Percentiles rank a stretch among this genome's conserved stretches.
Conservation (phyloP, 2,888 invertebrate species). For the Carterocephalus palaemon region DNA sequence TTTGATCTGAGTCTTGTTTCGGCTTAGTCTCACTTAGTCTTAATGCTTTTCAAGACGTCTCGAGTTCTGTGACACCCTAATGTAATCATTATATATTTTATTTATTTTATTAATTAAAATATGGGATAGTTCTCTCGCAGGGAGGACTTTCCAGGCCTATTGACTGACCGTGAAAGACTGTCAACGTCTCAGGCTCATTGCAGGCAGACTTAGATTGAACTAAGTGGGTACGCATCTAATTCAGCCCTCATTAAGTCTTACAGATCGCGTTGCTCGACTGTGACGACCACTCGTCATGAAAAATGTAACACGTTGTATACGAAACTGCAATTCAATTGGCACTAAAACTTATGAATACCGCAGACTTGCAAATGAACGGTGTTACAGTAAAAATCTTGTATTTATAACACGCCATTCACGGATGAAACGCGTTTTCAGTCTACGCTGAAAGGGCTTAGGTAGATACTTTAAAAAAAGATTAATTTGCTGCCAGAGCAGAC, state of each 20-base stretch:
- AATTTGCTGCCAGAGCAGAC: constrained; percentile 18
- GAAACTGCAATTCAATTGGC: constrained; percentile 14
- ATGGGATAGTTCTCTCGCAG: no score
- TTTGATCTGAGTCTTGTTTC: no score
- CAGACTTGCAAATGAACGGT: constrained; percentile 21
- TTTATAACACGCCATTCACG: constrained; percentile 20
- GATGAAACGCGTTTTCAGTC: constrained; percentile 15
- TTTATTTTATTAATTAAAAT: no score
- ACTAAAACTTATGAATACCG: constrained; percentile 20
- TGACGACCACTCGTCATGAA: not conserved
- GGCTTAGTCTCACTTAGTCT: no score
- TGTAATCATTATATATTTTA: no score
- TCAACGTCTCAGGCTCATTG: no score
- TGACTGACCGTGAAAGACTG: no score
- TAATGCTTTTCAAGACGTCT: no score
- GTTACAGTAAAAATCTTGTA: constrained; percentile 21
- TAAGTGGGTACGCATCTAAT: not conserved
- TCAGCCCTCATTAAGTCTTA: constrained; percentile 15
- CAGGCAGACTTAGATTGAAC: no score
- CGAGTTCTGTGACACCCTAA: no score
- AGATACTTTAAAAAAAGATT: constrained; percentile 23
- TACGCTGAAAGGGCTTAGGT: constrained; percentile 15
- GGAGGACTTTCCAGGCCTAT: no score
- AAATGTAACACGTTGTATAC: constrained; percentile 4
- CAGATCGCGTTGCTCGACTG: no score